Evolutionary conservation across 2,797 vertebrate genomes (phyloP).

Genomic region (Capromys pilorides): DNA sequence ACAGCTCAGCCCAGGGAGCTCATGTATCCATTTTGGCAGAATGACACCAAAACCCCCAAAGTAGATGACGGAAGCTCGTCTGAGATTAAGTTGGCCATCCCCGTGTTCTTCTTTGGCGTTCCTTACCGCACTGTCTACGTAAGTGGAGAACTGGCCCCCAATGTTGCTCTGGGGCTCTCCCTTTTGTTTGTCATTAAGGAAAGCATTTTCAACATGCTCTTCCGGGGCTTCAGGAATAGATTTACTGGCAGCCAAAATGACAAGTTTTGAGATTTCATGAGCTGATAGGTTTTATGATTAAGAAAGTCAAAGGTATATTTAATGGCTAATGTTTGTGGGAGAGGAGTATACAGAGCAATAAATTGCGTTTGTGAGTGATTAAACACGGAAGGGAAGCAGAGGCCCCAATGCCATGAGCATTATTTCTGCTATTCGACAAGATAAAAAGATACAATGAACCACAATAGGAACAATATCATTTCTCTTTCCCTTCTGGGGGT

Average conservation of each 20-base stretch:
- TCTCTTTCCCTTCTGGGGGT: constrained; percentile 29
- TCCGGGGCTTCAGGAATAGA: constrained; percentile 58
- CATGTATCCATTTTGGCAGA: constrained; percentile 95
- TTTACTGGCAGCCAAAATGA: constrained; percentile 80
- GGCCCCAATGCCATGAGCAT: constrained; percentile 78
- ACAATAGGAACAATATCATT: neutral
- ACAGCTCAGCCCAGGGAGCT: constrained; percentile 89
- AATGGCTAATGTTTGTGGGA: constrained; percentile 84
- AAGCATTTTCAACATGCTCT: constrained; percentile 73
- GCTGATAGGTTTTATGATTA: constrained; percentile 87
- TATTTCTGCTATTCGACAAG: constrained; percentile 79
- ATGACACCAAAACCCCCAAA: constrained; percentile 96
- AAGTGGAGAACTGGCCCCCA: constrained; percentile 81
- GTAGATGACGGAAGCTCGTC: constrained; percentile 98
- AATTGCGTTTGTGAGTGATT: constrained; percentile 85
- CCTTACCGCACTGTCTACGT: constrained; percentile 95
- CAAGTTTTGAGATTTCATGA: constrained; percentile 85
- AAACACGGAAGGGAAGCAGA: constrained; percentile 79
- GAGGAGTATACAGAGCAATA: constrained; percentile 83
- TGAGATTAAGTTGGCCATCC: constrained; percentile 91
- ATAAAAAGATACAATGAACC: constrained; percentile 73
- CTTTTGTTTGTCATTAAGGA: constrained; percentile 68
- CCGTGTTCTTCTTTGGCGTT: constrained; percentile 92
- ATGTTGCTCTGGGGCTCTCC: neutral
- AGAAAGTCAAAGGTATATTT: constrained; percentile 87